Percentiles rank a stretch among this genome's conserved stretches.
Conservation (phyloP, 2,797 vertebrate genomes). For the Trichosurus vulpecula region DNA sequence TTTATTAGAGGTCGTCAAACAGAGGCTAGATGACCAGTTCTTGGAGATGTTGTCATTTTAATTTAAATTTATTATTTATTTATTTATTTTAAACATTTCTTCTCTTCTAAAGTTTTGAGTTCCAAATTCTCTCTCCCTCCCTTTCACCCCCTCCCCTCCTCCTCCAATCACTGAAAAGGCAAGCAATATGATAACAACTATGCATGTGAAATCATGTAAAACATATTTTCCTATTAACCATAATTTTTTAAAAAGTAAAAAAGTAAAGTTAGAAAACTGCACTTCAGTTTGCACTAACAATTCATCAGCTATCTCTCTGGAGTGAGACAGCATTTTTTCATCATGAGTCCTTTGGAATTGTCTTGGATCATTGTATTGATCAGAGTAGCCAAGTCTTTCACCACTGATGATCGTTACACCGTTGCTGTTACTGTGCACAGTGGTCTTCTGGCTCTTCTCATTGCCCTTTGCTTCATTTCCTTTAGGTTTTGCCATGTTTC, state of each 20-base stretch:
- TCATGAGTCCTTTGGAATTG: too few relatives aligned
- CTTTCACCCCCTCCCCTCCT: too few relatives aligned
- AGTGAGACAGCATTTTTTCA: too few relatives aligned
- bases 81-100: neutral
- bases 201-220: neutral
- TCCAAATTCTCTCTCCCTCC: neutral
- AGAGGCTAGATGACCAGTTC: neutral
- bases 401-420: too few relatives aligned
- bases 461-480: too few relatives aligned
- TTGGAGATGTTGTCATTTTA: neutral
- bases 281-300: neutral
- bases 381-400: too few relatives aligned
- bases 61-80: neutral
- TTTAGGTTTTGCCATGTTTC: too few relatives aligned
- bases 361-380: too few relatives aligned
- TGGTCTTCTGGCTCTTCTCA: too few relatives aligned
- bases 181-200: neutral
- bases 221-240: neutral
- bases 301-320: too few relatives aligned
- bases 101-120: neutral
- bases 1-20: neutral
- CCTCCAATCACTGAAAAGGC: neutral
- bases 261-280: neutral
- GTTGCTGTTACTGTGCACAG: too few relatives aligned
- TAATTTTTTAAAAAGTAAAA: neutral